Base-by-base conservation (phyloP, 2,888 invertebrate genomes). In the Colletes collaris region DNA sequence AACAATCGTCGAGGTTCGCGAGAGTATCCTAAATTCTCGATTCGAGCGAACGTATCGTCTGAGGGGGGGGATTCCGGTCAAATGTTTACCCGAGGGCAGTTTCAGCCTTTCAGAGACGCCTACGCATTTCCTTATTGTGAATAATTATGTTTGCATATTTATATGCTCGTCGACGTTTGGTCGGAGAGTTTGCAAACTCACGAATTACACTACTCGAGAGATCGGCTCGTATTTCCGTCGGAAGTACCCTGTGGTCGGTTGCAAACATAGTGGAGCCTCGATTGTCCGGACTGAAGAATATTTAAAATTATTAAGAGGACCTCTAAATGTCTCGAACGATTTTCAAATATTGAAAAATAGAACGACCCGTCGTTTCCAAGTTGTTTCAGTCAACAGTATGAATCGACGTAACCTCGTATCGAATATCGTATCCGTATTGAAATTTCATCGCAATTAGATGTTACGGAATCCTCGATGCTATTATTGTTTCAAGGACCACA, bases 101-200 rank as follows among this genome's bases (percentile, higher is more conserved):
- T 70, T 46, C 56, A 13, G 63, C 75, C 68, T 76, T 77, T 62
- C 46, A 53, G 19, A 16, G 63, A 62, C 19, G 53, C 19, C 13
- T 62, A 19, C 58, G 55, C 65, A 68, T 69, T 78, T 82, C 65
- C 60, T 68, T 78, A 77, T 56, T n/a, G 68, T 65, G 67, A 70
- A 52, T 78, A 78, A 82, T 80, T 78, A 50, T 67, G 62, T 77
- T 79, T 84, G 73, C 76, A 35, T 68, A 65, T 65, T 79, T 67
- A 71, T 68, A 35, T 52, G 67, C 56, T 19, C 52, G 66, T 59
- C 55, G 56, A 67, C 40, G 52, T 37, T 16, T 58, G 50, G 53
- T 52, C 60, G 16, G 13, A 35, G 69, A 66, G 44, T 55, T 68
- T 40, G 40, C 44, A 40, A 70, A 56, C 44, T 60, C 27, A 35